Conservation (phyloP, 2,888 invertebrate genomes). For the Pherbina coryleti region DNA sequence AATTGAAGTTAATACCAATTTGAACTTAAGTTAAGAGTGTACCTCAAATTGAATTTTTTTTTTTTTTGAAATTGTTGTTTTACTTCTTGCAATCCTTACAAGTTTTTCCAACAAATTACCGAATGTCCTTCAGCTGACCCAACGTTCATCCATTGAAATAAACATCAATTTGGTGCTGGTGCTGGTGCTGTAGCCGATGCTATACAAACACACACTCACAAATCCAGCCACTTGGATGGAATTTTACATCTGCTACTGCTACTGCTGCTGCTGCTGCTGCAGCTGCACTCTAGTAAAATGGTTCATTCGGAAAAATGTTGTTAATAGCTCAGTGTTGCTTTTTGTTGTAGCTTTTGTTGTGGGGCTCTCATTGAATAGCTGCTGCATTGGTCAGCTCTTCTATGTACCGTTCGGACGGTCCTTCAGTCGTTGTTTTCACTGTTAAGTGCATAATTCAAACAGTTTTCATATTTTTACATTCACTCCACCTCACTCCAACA, state of each 20-base stretch:
- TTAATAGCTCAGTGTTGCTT: constrained; percentile 44
- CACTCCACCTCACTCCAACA: background rate
- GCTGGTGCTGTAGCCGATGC: background rate
- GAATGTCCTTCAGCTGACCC: constrained; percentile 28
- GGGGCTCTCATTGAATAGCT: background rate
- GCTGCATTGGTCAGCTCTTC: background rate
- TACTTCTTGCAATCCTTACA: background rate
- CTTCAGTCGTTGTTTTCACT: constrained; percentile 52
- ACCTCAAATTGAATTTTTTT: background rate
- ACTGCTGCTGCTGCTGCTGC: background rate
- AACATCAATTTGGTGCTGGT: too few relatives aligned
- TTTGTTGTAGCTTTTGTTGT: constrained; percentile 35
- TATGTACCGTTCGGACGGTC: background rate
- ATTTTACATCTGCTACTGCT: background rate
- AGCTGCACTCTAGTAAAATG: constrained; percentile 48
- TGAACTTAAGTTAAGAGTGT: constrained; percentile 14
- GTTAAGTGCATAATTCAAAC: constrained; percentile 57
- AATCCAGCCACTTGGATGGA: background rate
- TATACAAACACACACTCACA: background rate
- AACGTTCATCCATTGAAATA: background rate
- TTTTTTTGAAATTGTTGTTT: background rate
- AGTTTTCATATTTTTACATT: constrained; percentile 52
- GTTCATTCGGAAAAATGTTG: constrained; percentile 55
- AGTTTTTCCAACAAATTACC: constrained; percentile 1
- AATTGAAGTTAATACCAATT: constrained; percentile 27